A percentile compares a stretch with the other conserved stretches of the same genome.
phyloP scores from a whole-genome alignment of 2,888 invertebrate genomes.

The Laothoe populi region DNA sequence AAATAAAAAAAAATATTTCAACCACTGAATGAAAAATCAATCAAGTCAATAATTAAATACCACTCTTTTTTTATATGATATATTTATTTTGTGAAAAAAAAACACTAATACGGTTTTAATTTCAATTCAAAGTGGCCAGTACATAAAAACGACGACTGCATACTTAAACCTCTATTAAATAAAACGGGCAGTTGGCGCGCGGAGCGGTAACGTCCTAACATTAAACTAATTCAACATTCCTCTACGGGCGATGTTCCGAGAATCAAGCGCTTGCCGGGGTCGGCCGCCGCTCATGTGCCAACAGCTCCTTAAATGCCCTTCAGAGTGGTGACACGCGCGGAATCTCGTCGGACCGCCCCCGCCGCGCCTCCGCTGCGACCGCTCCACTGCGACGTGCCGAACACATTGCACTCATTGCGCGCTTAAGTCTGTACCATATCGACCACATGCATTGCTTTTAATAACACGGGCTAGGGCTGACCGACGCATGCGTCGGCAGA shows the following conservation, averaged over 20 bases:
- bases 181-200: neutral
- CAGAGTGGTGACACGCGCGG: slow-evolving; percentile 26
- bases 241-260: slow-evolving; percentile 18
- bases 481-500: slow-evolving; percentile 7
- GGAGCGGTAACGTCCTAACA: slow-evolving; percentile 25
- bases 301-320: slow-evolving; percentile 23
- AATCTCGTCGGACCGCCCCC: slow-evolving; percentile 22
- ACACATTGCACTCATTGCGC: neutral
- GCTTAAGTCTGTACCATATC: neutral
- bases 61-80: no score
- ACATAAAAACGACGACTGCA: no score
- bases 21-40: no score
- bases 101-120: no score
- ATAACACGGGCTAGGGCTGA: neutral
- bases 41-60: no score
- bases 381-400: neutral
- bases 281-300: slow-evolving; percentile 8
- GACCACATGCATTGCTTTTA: neutral
- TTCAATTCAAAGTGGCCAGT: no score
- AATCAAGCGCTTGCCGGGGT: slow-evolving; percentile 2
- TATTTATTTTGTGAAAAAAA: no score
- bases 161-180: no score
- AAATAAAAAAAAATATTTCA: no score
- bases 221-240: slow-evolving; percentile 24
- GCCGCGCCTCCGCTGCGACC: neutral